phyloP scores from a whole-genome alignment of 2,113 vertebrate genomes.

The Theristicus caerulescens region DNA sequence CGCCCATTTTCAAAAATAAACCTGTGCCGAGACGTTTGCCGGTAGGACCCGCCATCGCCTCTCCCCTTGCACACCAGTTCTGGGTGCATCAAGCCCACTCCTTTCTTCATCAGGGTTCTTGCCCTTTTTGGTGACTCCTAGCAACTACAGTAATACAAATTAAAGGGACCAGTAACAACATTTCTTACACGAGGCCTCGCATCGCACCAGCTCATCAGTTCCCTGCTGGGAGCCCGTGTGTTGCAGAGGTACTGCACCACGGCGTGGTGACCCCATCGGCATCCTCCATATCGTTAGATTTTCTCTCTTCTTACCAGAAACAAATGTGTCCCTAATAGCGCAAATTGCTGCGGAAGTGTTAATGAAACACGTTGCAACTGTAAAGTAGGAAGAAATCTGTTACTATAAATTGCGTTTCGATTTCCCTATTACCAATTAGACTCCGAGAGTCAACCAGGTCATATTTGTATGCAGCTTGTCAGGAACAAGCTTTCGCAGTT shows the following conservation, averaged over 20 bases:
- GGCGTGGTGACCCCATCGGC: rapidly evolving
- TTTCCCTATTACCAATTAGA: not conserved
- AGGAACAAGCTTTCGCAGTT: not conserved
- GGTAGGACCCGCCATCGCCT: not conserved
- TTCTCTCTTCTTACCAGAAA: not conserved
- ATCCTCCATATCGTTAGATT: rapidly evolving
- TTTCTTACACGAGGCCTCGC: rapidly evolving
- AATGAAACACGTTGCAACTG: conserved; percentile 29
- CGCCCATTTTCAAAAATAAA: not conserved
- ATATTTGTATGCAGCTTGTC: not conserved
- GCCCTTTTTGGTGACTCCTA: not conserved
- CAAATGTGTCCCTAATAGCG: not conserved
- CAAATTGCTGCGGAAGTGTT: conserved; percentile 19
- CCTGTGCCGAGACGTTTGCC: rapidly evolving
- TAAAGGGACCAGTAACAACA: rapidly evolving
- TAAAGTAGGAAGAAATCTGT: not conserved
- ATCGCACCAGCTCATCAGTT: rapidly evolving
- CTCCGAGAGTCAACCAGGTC: not conserved
- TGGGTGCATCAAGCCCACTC: not conserved
- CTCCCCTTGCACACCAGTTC: not conserved
- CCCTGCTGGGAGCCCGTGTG: not conserved
- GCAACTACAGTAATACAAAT: rapidly evolving
- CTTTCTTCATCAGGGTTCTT: rapidly evolving
- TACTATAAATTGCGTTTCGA: not conserved
- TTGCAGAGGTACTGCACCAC: rapidly evolving